phyloP scores from a whole-genome alignment of 2,888 invertebrate genomes.

The Diabrotica balteata region DNA sequence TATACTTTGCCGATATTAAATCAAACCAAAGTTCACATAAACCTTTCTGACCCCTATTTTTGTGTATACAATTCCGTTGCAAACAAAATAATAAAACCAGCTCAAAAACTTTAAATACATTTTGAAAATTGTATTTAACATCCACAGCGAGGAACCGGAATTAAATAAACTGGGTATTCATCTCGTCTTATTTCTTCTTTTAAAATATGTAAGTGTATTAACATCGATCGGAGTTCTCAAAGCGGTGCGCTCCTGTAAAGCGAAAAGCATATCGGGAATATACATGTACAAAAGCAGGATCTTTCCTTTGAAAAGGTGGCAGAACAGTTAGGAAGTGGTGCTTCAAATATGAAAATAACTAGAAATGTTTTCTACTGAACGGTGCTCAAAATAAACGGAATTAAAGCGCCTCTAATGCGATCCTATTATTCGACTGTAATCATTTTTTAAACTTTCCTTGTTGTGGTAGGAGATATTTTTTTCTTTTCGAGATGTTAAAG shows the following conservation, averaged over 20 bases:
- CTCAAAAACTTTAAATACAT: too few species aligned
- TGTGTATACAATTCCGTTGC: too few species aligned
- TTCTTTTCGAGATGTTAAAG: too few species aligned
- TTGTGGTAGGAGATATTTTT: too few species aligned
- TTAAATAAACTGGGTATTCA: too few species aligned
- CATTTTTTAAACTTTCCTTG: too few species aligned
- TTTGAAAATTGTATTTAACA: too few species aligned
- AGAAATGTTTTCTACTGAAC: conserved; percentile 4
- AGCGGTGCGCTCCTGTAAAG: neutral
- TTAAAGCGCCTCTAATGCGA: neutral
- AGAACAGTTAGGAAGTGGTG: conserved; percentile 31
- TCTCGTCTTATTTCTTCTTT: neutral
- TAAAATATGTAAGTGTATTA: conserved; percentile 8
- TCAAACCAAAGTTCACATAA: too few species aligned
- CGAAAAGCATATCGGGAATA: neutral
- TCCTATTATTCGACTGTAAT: neutral
- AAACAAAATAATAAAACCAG: too few species aligned
- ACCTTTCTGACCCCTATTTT: too few species aligned
- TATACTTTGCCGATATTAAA: too few species aligned
- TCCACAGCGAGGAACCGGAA: too few species aligned
- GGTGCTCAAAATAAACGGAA: conserved; percentile 3
- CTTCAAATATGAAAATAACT: conserved; percentile 29
- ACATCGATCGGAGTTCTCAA: neutral
- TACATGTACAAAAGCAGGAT: conserved; percentile 7
- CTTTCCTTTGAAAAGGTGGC: conserved; percentile 30